These are phyloP conservation scores for Caloenas nicobarica DNA, from an alignment of 2,113 vertebrate genomes.

Conservation along the genomic window DNA sequence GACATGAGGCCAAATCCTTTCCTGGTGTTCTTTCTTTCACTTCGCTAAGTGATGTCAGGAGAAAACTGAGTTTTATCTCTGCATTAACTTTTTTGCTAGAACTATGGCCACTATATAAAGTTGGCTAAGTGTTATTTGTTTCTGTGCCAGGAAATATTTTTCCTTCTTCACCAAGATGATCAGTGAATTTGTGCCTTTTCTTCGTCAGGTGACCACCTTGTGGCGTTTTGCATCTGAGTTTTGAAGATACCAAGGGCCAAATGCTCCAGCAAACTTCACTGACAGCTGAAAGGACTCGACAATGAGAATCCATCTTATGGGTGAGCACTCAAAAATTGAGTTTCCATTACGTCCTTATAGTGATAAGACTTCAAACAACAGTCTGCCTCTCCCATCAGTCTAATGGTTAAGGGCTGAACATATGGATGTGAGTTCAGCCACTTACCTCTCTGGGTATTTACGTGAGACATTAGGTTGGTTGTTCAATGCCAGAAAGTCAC, in stretches of 20 bases:
- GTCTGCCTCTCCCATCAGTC: not conserved
- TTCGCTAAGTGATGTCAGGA: not conserved
- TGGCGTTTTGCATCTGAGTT: not conserved
- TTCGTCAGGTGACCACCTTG: not conserved
- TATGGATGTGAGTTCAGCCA: not conserved
- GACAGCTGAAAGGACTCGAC: not conserved
- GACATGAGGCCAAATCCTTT: not conserved
- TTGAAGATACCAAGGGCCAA: not conserved
- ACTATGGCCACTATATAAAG: not conserved
- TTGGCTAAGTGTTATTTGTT: not conserved
- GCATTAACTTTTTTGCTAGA: not conserved
- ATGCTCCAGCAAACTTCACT: not conserved
- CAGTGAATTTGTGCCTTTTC: not conserved
- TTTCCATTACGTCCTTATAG: not conserved
- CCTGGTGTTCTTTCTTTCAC: not conserved
- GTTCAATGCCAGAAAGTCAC: not conserved
- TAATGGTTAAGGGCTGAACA: not conserved
- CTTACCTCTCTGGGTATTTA: not conserved
- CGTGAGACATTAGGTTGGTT: rapidly evolving
- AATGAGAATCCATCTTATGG: not conserved
- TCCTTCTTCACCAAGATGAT: not conserved
- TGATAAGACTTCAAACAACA: not conserved
- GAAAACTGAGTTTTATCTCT: not conserved
- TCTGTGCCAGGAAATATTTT: not conserved
- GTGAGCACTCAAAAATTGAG: not conserved